Base-by-base conservation (phyloP, 2,113 vertebrate genomes). In the Synchiropus splendidus region DNA sequence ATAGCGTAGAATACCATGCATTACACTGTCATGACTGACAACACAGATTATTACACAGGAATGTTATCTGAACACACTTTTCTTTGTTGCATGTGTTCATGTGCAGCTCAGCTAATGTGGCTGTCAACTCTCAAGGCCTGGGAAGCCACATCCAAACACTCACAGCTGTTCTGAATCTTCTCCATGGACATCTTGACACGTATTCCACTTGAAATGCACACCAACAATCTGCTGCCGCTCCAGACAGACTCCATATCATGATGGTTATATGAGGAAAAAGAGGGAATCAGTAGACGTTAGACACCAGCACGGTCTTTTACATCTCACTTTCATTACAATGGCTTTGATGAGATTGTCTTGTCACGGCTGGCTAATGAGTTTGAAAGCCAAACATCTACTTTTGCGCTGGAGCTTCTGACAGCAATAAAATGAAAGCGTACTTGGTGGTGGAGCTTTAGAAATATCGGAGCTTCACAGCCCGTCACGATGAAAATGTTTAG, bases 321-420 rank as follows among this genome's bases (percentile, higher is more conserved):
- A 49, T 53, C 48, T 58, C 50, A 2, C 13, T 45, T 39, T 47
- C 51, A 48, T 65, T 53, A 62, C 54, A 61, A 62, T 47, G 50
- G 54, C 59, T 83, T 77, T 82, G 74, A 81, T 77, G 62, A 79
- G 64, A 74, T 78, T 60, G 57, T 83, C 75, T 74, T 46, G 34
- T 73, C 61, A 43, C 58, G 48, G 50, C 50, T 67, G 52, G 48
- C 73, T 75, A 72, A 78, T 72, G 70, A 79, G 46, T 67, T 64
- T 39, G 48, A 27, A 27, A 27, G 21, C 4, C 21, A 27, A 27
- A 27, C 21, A 27, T 27, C 21, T 27, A 27, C 21, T 27, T n/a
- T 27, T 27, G 21, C 21, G 4, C 8, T 4, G 21, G 21, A 27
- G 21, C 21, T 27, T 27, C 21, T 8, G 21, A 27, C 21, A 27